These are phyloP conservation scores for Siniperca chuatsi DNA, from an alignment of 2,113 vertebrate genomes.

Conservation along the genomic window DNA sequence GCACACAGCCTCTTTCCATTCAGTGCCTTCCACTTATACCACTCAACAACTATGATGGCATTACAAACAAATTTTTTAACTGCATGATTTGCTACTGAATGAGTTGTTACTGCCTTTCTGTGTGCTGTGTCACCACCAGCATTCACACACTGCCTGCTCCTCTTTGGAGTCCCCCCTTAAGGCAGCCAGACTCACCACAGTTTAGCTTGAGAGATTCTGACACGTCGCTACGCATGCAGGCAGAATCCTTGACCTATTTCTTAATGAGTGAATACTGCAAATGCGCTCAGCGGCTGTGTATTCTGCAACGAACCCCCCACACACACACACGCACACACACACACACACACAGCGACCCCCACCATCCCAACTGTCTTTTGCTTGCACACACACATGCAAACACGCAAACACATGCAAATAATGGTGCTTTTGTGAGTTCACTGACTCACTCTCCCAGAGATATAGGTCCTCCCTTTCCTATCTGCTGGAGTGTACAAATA, in stretches of 20 bases:
- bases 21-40: not conserved
- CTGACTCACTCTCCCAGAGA: conserved; percentile 56
- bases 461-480: conserved; percentile 55
- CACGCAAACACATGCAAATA: conserved; percentile 62
- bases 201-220: conserved; percentile 87
- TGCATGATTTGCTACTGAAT: conserved; percentile 32
- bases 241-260: conserved; percentile 89
- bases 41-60: not conserved
- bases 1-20: not conserved
- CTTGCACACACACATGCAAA: conserved; percentile 16
- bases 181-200: conserved; percentile 76
- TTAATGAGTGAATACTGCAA: conserved; percentile 84
- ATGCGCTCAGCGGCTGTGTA: conserved; percentile 71
- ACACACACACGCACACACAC: no score
- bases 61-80: conserved; percentile 2
- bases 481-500: conserved; percentile 66
- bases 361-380: conserved; percentile 70
- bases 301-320: conserved; percentile 40
- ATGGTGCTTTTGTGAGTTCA: conserved; percentile 69
- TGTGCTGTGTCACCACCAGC: conserved; percentile 65
- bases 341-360: conserved; percentile 14
- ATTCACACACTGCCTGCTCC: conserved; percentile 23
- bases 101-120: conserved; percentile 25
- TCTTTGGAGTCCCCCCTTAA: conserved; percentile 52
- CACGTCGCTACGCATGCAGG: conserved; percentile 84